Conservation (phyloP, 2,113 vertebrate species). For the Bos indicus region DNA sequence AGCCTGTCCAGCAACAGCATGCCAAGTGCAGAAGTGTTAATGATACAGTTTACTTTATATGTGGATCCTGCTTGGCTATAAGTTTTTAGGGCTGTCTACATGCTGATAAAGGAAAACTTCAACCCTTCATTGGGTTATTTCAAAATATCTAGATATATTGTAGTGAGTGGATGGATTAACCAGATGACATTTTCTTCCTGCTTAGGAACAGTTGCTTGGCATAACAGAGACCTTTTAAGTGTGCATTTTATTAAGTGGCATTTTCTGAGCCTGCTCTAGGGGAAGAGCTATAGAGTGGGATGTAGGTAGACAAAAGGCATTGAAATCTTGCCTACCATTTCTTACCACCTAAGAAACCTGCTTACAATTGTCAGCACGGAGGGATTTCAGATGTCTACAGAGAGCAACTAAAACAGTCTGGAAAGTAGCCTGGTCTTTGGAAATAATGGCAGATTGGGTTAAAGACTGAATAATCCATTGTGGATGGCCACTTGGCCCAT, state of each 20-base stretch:
- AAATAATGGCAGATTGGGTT: neutral
- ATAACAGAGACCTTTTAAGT: neutral
- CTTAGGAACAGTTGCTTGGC: neutral
- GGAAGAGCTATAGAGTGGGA: neutral
- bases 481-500: neutral
- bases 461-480: neutral
- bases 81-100: neutral
- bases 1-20: neutral
- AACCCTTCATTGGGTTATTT: neutral
- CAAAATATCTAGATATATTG: neutral
- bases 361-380: neutral
- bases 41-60: neutral
- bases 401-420: neutral
- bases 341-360: neutral
- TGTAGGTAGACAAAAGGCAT: neutral
- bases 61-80: neutral
- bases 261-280: neutral
- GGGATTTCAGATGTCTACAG: neutral
- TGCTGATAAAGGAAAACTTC: neutral
- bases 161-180: neutral
- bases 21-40: neutral
- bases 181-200: neutral
- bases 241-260: neutral
- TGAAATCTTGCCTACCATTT: neutral
- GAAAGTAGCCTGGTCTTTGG: conserved; percentile 16